Evolutionary conservation across 2,888 invertebrate species (phyloP), one percentile per base, ranked within the genome.

Genomic region (Scaptomyza caliginosa): DNA sequence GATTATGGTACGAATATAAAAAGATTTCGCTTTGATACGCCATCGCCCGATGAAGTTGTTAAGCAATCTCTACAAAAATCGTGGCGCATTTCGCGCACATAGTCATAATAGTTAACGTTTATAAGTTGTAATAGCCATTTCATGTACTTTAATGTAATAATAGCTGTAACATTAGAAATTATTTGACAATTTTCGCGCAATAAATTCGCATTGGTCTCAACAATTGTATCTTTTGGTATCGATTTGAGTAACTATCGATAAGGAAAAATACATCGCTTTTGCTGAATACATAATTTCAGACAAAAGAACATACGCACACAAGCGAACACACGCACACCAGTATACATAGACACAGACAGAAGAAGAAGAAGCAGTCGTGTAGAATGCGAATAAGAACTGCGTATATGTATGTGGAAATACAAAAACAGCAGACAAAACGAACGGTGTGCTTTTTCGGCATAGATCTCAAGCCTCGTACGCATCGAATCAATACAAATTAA

Each of bases 31-130:
- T 90, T 90, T 40, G 82, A 89, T 49, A 88, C 89, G 0, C 82
- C 85, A 51, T 90, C 90, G 0, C 91, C 91, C 1, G 90, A 90
- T 64, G 90, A 91, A 42, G 36, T 87, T 24, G 76, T 90, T 3
- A 74, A 90, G 38, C 74, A 77, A 19, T 67, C 89, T 5, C 50
- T 90, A 21, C 70, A 71, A 13, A 89, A 89, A 69, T 78, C 79
- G 17, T 71, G 63, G 46, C 88, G 88, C 21, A 51, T 71, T 8
- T 58, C 83, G 13, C 80, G 72, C 5, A 87, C 83, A n/a, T 86
- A 58, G 66, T 30, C 28, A 8, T 38, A 36, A 17, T 46, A 24
- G 3, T 21, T 28, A n/a, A n/a, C n/a, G 7, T 45, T 2, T 34
- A 34, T 1, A 7, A 8, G 45, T 45, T 28, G 17, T 45, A n/a